These are phyloP conservation scores for Tipula confusa DNA, from an alignment of 2,888 invertebrate genomes.

Conservation along the genomic window DNA sequence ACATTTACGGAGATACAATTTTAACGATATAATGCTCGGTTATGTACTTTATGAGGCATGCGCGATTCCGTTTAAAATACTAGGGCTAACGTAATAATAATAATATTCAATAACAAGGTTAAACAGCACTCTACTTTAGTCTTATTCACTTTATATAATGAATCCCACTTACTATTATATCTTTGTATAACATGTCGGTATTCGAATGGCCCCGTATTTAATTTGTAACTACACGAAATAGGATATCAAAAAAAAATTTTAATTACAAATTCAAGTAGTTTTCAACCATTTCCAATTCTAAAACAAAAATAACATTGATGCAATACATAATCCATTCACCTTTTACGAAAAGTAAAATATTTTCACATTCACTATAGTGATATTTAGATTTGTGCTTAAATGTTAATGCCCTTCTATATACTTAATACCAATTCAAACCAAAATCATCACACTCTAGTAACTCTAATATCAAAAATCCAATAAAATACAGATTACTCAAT, in stretches of 20 bases:
- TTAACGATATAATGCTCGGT: no score
- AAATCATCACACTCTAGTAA: background rate
- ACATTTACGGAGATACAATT: no score
- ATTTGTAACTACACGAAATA: background rate
- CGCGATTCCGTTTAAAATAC: no score
- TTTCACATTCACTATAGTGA: background rate
- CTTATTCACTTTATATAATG: no score
- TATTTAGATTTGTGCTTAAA: background rate
- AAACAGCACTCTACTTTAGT: no score
- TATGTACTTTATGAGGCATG: no score
- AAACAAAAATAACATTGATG: background rate
- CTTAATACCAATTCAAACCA: background rate
- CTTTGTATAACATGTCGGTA: no score
- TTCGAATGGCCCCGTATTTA: no score
- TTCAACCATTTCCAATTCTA: background rate
- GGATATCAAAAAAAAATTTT: background rate
- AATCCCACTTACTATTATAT: no score
- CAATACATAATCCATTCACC: background rate
- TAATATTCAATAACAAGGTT: no score
- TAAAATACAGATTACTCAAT: background rate
- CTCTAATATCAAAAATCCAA: background rate
- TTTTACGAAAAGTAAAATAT: background rate
- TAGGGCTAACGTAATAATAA: no score
- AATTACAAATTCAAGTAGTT: background rate
- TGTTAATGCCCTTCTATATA: background rate